Conservation (phyloP, 35 echinoderm and acorn worm species). For the Holothuria glaberrima region DNA sequence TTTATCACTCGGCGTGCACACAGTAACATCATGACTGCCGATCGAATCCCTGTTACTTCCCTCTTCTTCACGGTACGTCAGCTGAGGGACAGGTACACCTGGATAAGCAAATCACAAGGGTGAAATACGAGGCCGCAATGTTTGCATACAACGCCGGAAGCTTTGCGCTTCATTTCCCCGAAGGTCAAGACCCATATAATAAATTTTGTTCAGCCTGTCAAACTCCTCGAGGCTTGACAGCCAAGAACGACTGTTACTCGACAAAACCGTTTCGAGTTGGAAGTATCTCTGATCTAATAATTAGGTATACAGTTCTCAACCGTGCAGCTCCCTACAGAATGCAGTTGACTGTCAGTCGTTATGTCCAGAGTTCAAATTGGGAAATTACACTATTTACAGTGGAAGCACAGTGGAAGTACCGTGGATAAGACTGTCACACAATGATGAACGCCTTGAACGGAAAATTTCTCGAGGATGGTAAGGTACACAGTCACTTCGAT, state of each 20-base stretch:
- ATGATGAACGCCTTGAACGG: no score
- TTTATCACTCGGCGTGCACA: no score
- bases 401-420: no score
- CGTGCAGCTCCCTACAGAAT: not conserved
- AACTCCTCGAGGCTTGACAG: not conserved
- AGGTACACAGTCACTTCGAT: no score
- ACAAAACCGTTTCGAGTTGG: not conserved
- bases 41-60: no score
- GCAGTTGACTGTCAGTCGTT: not conserved
- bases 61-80: not conserved
- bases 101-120: conserved; percentile 10
- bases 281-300: not conserved
- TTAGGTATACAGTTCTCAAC: not conserved
- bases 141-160: conserved; percentile 47
- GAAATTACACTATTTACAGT: no score
- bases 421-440: no score
- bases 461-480: no score
- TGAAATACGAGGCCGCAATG: conserved; percentile 45
- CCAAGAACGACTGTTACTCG: not conserved
- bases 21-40: no score
- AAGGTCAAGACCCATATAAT: conserved; percentile 26
- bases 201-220: conserved; percentile 36
- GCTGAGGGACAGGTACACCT: conserved; percentile 16
- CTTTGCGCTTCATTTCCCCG: conserved; percentile 22
- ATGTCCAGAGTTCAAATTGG: not conserved